Evolutionary conservation across 2,113 vertebrate species (phyloP), one percentile per base, ranked within the genome.

Genomic region (Saguinus midas): DNA sequence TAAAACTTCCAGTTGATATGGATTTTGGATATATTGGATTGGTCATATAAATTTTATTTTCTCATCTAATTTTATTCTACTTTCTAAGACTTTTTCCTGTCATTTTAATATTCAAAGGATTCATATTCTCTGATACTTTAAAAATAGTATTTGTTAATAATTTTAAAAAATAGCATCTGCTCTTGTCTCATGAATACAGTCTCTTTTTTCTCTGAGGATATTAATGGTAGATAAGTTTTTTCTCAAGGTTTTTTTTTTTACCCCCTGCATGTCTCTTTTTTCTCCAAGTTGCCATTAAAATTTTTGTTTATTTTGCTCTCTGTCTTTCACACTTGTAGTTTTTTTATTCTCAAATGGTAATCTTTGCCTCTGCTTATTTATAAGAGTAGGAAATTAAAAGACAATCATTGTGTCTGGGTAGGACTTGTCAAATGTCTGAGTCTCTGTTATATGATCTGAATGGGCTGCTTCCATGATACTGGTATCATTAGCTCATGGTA

Each of bases 291-390:
- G 37, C 85, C 52, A 64, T 92, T 66, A 5, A 5, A 66, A n/a
- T 83, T 55, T 55, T 83, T 48, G 23, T 84, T 68, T 81, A 79
- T 80, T 88, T 91, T 79, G 12, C 14, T 43, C 8, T 91, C 25
- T 83, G 14, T 82, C 37, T 92, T 79, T 92, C 43, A 81, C 18
- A 68, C 73, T 10, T 27, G 68, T 68, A 43, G 73, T 82, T 92
- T 86, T 73, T 76, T 94, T 82, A 66, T 52, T 90, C 80, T 14
- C 55, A 96, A 83, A 80, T 95, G 40, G 16, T 50, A 58, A 32
- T 81, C 76, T 66, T 96, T 40, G 35, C 37, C 11, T 86, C 73
- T 91, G 50, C 52, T 73, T 91, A 90, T 66, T 87, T 92, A 80
- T 82, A 66, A 80, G 55, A 83, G 55, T 79, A 43, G 13, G 75